A percentile compares a stretch with the other conserved stretches of the same genome.
Evolutionary conservation across 2,888 invertebrate genomes (phyloP).

Genomic region (Leptopterna dolabrata): DNA sequence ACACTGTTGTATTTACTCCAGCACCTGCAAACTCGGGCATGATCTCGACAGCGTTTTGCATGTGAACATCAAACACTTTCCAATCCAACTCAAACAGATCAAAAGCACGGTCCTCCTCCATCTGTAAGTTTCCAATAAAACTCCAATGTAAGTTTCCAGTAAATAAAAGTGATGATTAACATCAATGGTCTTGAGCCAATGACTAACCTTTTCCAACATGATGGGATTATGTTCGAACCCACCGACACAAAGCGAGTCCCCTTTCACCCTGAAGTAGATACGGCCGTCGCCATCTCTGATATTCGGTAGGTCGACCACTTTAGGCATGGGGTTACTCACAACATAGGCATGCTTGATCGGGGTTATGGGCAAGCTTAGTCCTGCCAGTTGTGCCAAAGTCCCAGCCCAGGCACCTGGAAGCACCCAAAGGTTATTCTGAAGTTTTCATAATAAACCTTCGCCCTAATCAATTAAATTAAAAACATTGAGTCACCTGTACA

Average conservation of each 20-base stretch:
- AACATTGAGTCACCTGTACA: slow-evolving; percentile 70
- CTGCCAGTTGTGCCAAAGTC: slow-evolving; percentile 76
- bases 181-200: not conserved
- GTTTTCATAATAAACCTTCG: not conserved
- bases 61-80: slow-evolving; percentile 81
- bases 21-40: slow-evolving; percentile 79
- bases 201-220: slow-evolving; percentile 77
- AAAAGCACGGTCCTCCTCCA: slow-evolving; percentile 83
- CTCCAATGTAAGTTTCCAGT: too few relatives aligned
- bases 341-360: slow-evolving; percentile 92
- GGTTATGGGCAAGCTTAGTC: slow-evolving; percentile 78
- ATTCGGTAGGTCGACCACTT: slow-evolving; percentile 81
- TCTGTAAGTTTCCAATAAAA: slow-evolving; percentile 66
- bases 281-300: slow-evolving; percentile 87
- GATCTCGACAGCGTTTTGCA: slow-evolving; percentile 77
- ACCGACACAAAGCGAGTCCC: slow-evolving; percentile 84
- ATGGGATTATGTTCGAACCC: slow-evolving; percentile 90
- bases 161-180: too few relatives aligned
- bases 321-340: slow-evolving; percentile 82
- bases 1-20: slow-evolving; percentile 87
- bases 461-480: not conserved
- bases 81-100: slow-evolving; percentile 88
- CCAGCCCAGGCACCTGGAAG: slow-evolving; percentile 83
- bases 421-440: too few relatives aligned
- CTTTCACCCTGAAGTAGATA: slow-evolving; percentile 85